A percentile compares a stretch with the other conserved stretches of the same genome.
Evolutionary conservation across 2,888 invertebrate genomes (phyloP).

Genomic region (Chloromyia formosa): DNA sequence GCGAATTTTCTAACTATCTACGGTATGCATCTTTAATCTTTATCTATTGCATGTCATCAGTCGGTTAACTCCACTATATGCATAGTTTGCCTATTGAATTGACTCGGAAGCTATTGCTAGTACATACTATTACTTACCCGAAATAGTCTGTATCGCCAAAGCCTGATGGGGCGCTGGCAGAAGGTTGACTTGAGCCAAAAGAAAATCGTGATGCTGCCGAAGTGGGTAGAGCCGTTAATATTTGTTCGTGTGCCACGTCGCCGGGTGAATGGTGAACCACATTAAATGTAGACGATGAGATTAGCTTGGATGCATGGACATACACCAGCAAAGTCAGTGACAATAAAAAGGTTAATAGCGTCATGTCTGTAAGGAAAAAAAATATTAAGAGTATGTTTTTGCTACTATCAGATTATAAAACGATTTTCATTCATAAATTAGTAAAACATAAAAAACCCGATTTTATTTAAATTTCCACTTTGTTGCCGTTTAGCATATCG

Average conservation of each 20-base stretch:
- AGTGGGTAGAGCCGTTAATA: conserved; percentile 21
- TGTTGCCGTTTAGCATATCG: too few species aligned
- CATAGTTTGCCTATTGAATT: too few species aligned
- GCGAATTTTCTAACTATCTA: conserved; percentile 8
- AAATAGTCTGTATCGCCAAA: conserved; percentile 18
- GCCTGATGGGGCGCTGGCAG: background rate
- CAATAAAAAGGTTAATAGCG: conserved; percentile 24
- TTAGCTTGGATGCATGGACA: conserved; percentile 17
- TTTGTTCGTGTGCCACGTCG: background rate
- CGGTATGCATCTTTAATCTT: background rate
- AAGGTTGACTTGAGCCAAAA: background rate
- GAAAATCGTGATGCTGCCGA: conserved; percentile 37
- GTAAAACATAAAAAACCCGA: too few species aligned
- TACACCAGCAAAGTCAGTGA: background rate
- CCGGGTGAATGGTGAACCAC: background rate
- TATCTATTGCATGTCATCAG: too few species aligned
- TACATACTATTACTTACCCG: conserved; percentile 11
- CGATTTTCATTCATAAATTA: too few species aligned
- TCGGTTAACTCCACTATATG: too few species aligned
- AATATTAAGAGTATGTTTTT: too few species aligned
- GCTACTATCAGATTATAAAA: too few species aligned
- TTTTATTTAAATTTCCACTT: too few species aligned
- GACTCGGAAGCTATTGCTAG: too few species aligned
- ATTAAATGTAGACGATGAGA: conserved; percentile 30
- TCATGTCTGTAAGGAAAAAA: conserved; percentile 33